phyloP scores from a whole-genome alignment of 2,797 vertebrate species.

The Neosalanx taihuensis region DNA sequence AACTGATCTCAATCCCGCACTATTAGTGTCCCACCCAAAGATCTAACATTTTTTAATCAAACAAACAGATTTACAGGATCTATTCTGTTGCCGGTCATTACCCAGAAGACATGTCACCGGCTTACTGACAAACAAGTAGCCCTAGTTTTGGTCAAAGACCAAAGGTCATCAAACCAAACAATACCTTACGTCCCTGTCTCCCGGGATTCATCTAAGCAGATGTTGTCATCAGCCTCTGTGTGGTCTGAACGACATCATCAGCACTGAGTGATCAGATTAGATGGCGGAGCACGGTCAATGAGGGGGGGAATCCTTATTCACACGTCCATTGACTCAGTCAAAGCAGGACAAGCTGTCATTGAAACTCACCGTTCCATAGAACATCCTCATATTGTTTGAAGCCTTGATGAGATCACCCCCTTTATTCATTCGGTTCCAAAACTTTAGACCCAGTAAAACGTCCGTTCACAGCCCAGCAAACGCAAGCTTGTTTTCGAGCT shows the following conservation, averaged over 20 bases:
- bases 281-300: not conserved
- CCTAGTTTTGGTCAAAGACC: not conserved
- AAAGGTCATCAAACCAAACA: not conserved
- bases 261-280: not conserved
- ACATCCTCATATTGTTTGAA: no score
- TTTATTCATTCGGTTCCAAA: not conserved
- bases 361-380: no score
- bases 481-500: not conserved
- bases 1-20: not conserved
- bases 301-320: not conserved
- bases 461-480: not conserved
- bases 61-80: no score
- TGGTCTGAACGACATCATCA: not conserved
- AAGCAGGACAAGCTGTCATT: no score
- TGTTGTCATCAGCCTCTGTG: not conserved
- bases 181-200: not conserved
- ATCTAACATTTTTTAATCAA: not conserved
- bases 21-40: not conserved
- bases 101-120: not conserved
- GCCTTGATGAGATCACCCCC: no score
- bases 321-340: no score
- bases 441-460: not conserved
- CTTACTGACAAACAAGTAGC: no score
- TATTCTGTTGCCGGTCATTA: not conserved
- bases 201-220: not conserved